Evolutionary conservation across 2,797 vertebrate genomes (phyloP), one percentile per base, ranked within the genome.

Genomic region (Tapera naevia): DNA sequence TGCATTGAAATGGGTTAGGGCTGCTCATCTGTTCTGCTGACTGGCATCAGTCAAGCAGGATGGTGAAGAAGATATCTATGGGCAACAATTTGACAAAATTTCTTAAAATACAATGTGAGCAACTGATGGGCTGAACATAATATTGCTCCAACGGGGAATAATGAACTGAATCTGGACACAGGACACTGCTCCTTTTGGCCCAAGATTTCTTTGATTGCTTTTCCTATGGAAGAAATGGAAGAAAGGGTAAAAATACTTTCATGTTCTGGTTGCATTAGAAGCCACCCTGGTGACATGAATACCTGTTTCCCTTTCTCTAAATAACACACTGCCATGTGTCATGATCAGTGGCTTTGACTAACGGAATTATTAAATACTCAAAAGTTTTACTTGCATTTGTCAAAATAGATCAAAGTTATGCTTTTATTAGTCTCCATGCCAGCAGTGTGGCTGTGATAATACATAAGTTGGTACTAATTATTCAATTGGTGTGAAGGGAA

Each of bases 381-480:
- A 58, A 94, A 94, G 57, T 93, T 96, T 61, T 87, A 92, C 46
- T 91, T 92, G 83, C 6, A 2, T 95, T 95, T 96, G 93, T 95
- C 95, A 96, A 91, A 95, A 94, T 78, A 96, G 91, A 94, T 96
- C 91, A 85, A 93, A 95, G 80, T 91, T 94, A 82, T 67, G 71
- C 80, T 95, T 96, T 88, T 93, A 80, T 95, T 89, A 93, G 86
- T 64, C 86, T 93, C 89, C 41, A 73, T n/a, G 82, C 82, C 89
- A 86, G 79, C n/a, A n/a, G n/a, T 46, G 82, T 76, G 70, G 56
- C 24, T 94, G 51, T 92, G 50, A 80, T 89, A 72, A 92, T 72
- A 72, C 54, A 91, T 54, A 1, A 11, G 82, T 46, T 94, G 35
- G 66, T 80, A 81, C 57, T 93, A 95, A 94, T 57, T 89, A 90